Conservation (phyloP, 1,140 invertebrate species). For the Ceratoteleas bidentatus region DNA sequence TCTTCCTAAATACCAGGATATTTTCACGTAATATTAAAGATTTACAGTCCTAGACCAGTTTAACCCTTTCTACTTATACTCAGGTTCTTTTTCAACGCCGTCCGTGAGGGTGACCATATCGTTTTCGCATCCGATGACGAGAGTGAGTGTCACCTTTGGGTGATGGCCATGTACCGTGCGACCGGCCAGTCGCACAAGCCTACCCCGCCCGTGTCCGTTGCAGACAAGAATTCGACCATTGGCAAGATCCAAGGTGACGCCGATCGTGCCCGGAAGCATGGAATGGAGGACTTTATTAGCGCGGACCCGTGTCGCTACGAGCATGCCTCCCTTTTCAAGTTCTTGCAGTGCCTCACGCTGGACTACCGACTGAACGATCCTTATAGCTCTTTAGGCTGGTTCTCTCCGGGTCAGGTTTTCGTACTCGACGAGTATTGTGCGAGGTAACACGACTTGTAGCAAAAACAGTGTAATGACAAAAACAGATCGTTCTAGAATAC, state of each 20-base stretch:
- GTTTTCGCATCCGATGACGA: slow-evolving; percentile 99
- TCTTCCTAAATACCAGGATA: neutral
- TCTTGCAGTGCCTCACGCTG: slow-evolving; percentile 94
- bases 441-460: slow-evolving; percentile 80
- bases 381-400: slow-evolving; percentile 99
- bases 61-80: too few relatives aligned
- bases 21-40: neutral
- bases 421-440: slow-evolving; percentile 99
- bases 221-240: slow-evolving; percentile 92
- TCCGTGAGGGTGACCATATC: slow-evolving; percentile 98
- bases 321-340: slow-evolving; percentile 95
- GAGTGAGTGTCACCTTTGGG: slow-evolving; percentile 99
- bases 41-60: neutral
- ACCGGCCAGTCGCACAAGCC: slow-evolving; percentile 99
- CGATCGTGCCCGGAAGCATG: slow-evolving; percentile 97
- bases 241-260: slow-evolving; percentile 96
- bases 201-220: slow-evolving; percentile 92
- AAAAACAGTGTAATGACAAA: too few relatives aligned
- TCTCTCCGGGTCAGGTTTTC: slow-evolving; percentile 99
- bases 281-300: slow-evolving; percentile 99
- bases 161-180: slow-evolving; percentile 98
- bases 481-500: too few relatives aligned
- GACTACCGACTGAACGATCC: slow-evolving; percentile 98
- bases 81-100: slow-evolving; percentile 98
- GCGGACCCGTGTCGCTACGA: slow-evolving; percentile 98